phyloP scores from a whole-genome alignment of 2,113 vertebrate genomes.

The Candoia aspera region DNA sequence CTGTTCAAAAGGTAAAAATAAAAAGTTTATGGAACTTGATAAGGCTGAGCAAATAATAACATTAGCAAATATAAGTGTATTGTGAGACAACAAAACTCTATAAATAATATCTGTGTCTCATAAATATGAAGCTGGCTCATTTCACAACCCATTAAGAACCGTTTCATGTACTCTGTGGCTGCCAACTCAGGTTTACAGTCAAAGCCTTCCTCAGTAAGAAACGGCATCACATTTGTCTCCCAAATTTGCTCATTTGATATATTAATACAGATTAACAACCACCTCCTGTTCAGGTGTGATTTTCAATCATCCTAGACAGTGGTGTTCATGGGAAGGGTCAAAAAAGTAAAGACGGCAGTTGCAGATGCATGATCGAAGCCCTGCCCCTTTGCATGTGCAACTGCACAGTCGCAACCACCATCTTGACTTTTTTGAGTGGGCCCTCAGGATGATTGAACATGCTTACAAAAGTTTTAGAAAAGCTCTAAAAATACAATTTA shows the following conservation, averaged over 20 bases:
- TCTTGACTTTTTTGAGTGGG: not conserved
- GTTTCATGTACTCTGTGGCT: not conserved
- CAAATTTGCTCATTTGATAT: not conserved
- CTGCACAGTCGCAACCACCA: not conserved
- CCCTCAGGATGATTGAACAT: not conserved
- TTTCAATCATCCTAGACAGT: not conserved
- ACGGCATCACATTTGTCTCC: not conserved
- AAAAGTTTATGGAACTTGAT: not conserved
- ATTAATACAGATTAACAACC: no score
- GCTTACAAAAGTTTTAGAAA: not conserved
- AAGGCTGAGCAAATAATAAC: constrained; percentile 7
- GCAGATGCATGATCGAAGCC: not conserved
- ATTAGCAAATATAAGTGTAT: not conserved
- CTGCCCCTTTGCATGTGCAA: not conserved
- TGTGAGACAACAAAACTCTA: not conserved
- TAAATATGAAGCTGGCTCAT: not conserved
- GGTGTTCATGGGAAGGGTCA: not conserved
- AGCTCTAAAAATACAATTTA: no score
- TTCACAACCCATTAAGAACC: not conserved
- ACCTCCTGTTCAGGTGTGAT: no score
- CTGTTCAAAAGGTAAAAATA: not conserved
- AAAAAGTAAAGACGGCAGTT: not conserved
- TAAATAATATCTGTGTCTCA: not conserved
- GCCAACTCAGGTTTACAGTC: not conserved
- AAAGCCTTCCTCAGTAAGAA: not conserved